Base-by-base conservation (phyloP, 2,113 vertebrate species). In the Neodontobutis hainanensis region DNA sequence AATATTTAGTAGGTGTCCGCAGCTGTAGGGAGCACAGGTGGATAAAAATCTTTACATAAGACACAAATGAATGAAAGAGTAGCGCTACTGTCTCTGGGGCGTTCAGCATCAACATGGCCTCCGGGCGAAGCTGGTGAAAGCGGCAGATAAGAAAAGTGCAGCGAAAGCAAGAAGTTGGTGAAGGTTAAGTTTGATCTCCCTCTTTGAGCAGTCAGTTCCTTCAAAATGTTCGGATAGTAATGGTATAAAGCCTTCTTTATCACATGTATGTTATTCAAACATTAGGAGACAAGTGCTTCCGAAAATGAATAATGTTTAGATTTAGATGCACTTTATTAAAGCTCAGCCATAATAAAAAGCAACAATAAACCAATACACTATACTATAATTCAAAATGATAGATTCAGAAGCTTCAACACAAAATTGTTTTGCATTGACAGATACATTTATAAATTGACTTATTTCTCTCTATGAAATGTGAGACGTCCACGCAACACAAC, bases 41-140 rank as follows among this genome's bases (percentile, higher is more conserved):
- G 59, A 85, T 80, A 70, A 47, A 56, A 75, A 82, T 87, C 68
- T 86, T 56, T 75, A 83, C 77, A 84, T 73, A 73, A 80, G 75
- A 81, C 71, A 62, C 68, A 80, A 60, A 80, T 82, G 80, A 83
- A 81, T 77, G 64, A 78, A 81, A 81, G 82, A 49, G 79, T 32
- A 74, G 63, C 34, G 40, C 62, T 67, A 63, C 42, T 38, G 67
- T 79, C 83, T 81, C 76, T 36, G 6, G 81, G 78, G 81, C 42
- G 16, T 68, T 66, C 75, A 73, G 78, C 68, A 65, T 79, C 74
- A 72, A 59, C 75, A 63, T 0, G 12, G 75, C 85, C 86, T 75
- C 38, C 4, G 83, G 88, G 83, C 69, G 68, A 55, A 76, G 53
- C 16, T 65, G 80, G 68, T 36, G 71, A 76, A 60, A 53, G 68